These are phyloP conservation scores for Cenopis cana DNA, from an alignment of 2,888 invertebrate genomes.

Conservation along the genomic window DNA sequence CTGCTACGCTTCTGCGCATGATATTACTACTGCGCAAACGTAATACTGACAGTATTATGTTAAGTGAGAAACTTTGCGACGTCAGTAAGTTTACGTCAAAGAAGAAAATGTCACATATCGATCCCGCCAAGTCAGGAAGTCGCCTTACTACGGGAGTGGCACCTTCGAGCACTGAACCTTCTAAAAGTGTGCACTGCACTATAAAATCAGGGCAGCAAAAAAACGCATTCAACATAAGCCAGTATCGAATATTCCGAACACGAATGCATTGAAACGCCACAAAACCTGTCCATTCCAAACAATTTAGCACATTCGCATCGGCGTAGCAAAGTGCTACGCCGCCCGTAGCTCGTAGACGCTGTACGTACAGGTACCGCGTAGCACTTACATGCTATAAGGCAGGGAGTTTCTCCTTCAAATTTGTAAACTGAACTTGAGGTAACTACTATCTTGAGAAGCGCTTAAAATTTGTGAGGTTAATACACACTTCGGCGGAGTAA, in stretches of 20 bases:
- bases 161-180: not conserved
- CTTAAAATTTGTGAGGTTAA: slow-evolving; percentile 21
- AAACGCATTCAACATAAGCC: slow-evolving; percentile 18
- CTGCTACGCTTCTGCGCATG: too few species aligned
- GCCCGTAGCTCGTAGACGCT: slow-evolving; percentile 36
- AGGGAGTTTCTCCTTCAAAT: slow-evolving; percentile 21
- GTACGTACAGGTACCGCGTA: slow-evolving; percentile 17
- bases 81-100: too few species aligned
- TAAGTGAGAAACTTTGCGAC: too few species aligned
- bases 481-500: not conserved
- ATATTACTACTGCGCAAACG: too few species aligned
- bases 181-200: not conserved
- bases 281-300: slow-evolving; percentile 41
- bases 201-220: slow-evolving; percentile 5
- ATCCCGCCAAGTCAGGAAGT: too few species aligned
- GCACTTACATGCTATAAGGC: slow-evolving; percentile 37
- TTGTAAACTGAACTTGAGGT: slow-evolving; percentile 29
- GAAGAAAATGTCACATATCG: too few species aligned
- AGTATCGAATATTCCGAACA: slow-evolving; percentile 31
- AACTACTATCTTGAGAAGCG: slow-evolving; percentile 14
- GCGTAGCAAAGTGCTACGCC: slow-evolving; percentile 43
- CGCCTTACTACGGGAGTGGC: too few species aligned
- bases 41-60: too few species aligned
- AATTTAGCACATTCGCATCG: slow-evolving; percentile 38
- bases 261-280: slow-evolving; percentile 35